A percentile compares a stretch with the other conserved stretches of the same genome.
phyloP scores from a whole-genome alignment of 2,888 invertebrate genomes.

The Cheilosia vernalis region DNA sequence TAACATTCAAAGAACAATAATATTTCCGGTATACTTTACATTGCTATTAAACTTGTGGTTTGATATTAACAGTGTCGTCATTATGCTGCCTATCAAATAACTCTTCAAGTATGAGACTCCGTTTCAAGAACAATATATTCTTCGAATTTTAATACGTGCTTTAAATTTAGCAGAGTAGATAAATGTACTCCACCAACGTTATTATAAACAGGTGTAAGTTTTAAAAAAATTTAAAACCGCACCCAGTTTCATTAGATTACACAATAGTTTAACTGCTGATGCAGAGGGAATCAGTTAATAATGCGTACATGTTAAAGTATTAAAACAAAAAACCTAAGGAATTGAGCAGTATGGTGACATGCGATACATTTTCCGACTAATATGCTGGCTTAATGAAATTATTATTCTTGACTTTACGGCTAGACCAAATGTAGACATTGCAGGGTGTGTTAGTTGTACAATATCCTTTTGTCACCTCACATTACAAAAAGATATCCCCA shows the following conservation, averaged over 20 bases:
- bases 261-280: background rate
- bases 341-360: conserved; percentile 24
- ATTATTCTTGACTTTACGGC: conserved; percentile 34
- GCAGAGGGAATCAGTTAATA: conserved; percentile 23
- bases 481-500: conserved; percentile 30
- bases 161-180: too few species aligned
- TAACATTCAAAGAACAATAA: too few species aligned
- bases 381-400: conserved; percentile 28
- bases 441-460: conserved; percentile 25
- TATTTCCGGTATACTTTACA: too few species aligned
- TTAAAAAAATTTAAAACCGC: conserved; percentile 1
- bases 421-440: conserved; percentile 37
- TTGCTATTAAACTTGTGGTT: too few species aligned
- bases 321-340: conserved; percentile 2
- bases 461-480: conserved; percentile 17
- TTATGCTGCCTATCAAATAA: too few species aligned
- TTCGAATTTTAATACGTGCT: too few species aligned
- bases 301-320: conserved; percentile 15
- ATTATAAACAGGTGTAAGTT: background rate
- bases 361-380: conserved; percentile 22
- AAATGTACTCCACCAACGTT: too few species aligned
- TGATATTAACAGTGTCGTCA: too few species aligned
- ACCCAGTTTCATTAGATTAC: conserved; percentile 23
- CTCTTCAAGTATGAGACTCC: too few species aligned
- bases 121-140: too few species aligned